phyloP scores from a whole-genome alignment of 2,113 vertebrate genomes.

The Myotis brandtii region DNA sequence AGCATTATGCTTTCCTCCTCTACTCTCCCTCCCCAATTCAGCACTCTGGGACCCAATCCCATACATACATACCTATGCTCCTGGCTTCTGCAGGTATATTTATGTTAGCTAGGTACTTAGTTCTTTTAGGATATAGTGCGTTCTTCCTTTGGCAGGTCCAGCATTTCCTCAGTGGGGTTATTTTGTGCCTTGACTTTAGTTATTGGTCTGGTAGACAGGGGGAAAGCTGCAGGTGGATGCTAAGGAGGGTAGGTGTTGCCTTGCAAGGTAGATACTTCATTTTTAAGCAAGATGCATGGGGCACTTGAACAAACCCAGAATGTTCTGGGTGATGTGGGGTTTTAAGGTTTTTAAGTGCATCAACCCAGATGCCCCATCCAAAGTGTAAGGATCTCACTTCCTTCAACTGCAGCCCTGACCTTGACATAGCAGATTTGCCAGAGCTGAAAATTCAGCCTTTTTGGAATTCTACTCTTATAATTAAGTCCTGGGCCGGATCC shows the following conservation, averaged over 20 bases:
- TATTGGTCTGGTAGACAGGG: neutral
- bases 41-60: neutral
- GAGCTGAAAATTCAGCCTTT: neutral
- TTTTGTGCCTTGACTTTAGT: conserved; percentile 14
- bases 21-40: neutral
- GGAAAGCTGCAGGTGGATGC: neutral
- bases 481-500: neutral
- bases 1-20: neutral
- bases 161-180: neutral
- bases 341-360: neutral
- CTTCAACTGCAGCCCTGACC: neutral
- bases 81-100: neutral
- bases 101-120: neutral
- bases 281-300: neutral
- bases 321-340: neutral
- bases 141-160: neutral
- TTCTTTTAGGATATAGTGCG: neutral
- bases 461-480: neutral
- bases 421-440: neutral
- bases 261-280: neutral
- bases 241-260: neutral
- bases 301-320: conserved; percentile 4
- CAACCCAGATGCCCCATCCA: neutral
- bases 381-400: neutral
- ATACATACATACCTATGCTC: neutral